Conservation (phyloP, 2,888 invertebrate species). For the Cheilosia soror region DNA sequence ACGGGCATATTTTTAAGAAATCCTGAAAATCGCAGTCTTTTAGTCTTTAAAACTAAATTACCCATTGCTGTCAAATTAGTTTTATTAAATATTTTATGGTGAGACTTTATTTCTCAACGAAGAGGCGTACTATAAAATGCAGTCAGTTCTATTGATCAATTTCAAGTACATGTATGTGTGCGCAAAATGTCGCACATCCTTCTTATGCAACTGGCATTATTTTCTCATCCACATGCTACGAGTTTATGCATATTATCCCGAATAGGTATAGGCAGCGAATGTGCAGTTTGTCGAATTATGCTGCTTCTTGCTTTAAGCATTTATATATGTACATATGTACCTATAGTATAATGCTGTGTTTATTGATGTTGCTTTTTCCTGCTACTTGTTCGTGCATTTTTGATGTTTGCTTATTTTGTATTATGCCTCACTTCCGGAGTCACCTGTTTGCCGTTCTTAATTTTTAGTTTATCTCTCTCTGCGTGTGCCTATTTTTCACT, state of each 20-base stretch:
- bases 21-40: no score
- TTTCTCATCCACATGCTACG: constrained; percentile 3
- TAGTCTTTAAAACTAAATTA: no score
- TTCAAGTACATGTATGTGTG: background rate
- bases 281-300: constrained; percentile 9
- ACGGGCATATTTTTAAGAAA: no score
- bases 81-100: background rate
- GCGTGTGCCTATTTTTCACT: background rate
- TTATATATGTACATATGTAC: no score
- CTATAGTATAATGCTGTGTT: background rate
- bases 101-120: background rate
- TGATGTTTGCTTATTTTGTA: constrained; percentile 11
- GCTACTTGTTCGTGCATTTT: constrained; percentile 7
- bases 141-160: constrained; percentile 19
- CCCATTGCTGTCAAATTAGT: background rate
- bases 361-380: constrained; percentile 1
- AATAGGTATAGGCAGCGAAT: background rate
- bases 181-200: constrained; percentile 24
- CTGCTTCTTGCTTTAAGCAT: background rate
- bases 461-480: background rate
- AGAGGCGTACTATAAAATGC: background rate
- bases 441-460: constrained; percentile 24
- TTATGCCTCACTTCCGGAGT: constrained; percentile 14
- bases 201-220: constrained; percentile 32
- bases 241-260: background rate